Conservation (phyloP, 2,888 invertebrate genomes). For the Hypolimnas misippus region DNA sequence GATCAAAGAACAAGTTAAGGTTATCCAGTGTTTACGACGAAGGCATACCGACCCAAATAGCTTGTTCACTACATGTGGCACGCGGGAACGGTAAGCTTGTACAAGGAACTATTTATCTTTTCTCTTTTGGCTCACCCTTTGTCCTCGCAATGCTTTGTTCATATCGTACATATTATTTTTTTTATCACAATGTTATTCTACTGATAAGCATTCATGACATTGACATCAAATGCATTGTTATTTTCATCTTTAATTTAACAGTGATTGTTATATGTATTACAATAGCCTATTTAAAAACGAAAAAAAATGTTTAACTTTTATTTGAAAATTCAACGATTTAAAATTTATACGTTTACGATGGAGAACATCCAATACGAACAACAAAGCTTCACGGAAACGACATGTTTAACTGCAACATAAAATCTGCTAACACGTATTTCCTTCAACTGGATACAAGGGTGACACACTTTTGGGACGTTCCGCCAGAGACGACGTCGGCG, state of each 20-base stretch:
- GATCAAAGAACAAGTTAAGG: constrained; percentile 13
- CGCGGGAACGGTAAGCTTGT: constrained; percentile 66
- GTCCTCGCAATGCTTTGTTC: constrained; percentile 36
- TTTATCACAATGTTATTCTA: too few relatives aligned
- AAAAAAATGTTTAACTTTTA: too few relatives aligned
- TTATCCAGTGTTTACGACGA: constrained; percentile 30
- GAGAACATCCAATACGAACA: constrained; percentile 12
- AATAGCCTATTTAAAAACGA: too few relatives aligned
- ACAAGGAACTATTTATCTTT: constrained; percentile 58
- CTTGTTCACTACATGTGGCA: constrained; percentile 65
- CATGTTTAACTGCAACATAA: constrained; percentile 34
- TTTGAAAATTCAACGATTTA: constrained; percentile 1
- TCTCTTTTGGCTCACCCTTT: constrained; percentile 61
- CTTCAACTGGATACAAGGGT: constrained; percentile 64
- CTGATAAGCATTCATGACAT: too few relatives aligned
- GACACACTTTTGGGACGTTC: constrained; percentile 76
- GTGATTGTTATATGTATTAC: too few relatives aligned
- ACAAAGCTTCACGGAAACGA: constrained; percentile 30
- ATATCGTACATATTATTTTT: neutral
- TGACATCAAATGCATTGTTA: too few relatives aligned
- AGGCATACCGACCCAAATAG: constrained; percentile 43
- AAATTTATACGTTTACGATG: constrained; percentile 13
- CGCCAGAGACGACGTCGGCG: constrained; percentile 64
- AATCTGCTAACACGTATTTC: constrained; percentile 55
- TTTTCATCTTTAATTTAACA: too few relatives aligned